Conservation (phyloP, 2,888 invertebrate genomes). For the Rhyacophila evoluta region DNA sequence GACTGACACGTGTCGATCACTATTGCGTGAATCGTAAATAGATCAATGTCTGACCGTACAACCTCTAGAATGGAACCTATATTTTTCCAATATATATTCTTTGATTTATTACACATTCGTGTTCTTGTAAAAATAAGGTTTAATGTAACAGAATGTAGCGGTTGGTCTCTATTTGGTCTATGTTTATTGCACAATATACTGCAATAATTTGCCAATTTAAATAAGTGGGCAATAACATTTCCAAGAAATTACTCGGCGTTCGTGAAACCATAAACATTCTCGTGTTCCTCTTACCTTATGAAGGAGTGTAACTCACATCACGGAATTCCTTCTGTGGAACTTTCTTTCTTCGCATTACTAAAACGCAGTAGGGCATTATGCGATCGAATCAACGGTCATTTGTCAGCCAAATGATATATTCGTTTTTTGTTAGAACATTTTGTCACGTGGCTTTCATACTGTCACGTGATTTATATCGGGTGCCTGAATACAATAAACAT, state of each 20-base stretch:
- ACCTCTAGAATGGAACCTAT: too few relatives aligned
- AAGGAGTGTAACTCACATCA: neutral
- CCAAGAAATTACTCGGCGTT: neutral
- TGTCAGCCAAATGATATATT: conserved; percentile 20
- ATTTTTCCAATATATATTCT: too few relatives aligned
- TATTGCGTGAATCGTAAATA: too few relatives aligned
- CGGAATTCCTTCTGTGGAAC: neutral
- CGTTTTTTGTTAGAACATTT: conserved; percentile 17
- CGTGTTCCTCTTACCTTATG: neutral
- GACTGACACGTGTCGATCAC: too few relatives aligned
- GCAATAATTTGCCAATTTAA: neutral
- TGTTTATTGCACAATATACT: too few relatives aligned
- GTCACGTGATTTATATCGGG: conserved; percentile 3
- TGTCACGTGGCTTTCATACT: neutral
- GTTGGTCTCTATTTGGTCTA: too few relatives aligned
- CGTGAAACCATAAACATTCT: neutral
- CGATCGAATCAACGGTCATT: neutral
- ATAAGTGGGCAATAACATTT: neutral
- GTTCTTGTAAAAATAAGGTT: too few relatives aligned
- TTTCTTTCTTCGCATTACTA: neutral
- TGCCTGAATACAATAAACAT: neutral
- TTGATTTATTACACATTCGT: too few relatives aligned
- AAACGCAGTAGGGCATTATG: neutral
- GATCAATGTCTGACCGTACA: too few relatives aligned
- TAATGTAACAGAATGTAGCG: too few relatives aligned